A percentile compares a stretch with the other conserved stretches of the same genome.
Conservation (phyloP, 2,797 vertebrate species). For the Anguilla pacifica region DNA sequence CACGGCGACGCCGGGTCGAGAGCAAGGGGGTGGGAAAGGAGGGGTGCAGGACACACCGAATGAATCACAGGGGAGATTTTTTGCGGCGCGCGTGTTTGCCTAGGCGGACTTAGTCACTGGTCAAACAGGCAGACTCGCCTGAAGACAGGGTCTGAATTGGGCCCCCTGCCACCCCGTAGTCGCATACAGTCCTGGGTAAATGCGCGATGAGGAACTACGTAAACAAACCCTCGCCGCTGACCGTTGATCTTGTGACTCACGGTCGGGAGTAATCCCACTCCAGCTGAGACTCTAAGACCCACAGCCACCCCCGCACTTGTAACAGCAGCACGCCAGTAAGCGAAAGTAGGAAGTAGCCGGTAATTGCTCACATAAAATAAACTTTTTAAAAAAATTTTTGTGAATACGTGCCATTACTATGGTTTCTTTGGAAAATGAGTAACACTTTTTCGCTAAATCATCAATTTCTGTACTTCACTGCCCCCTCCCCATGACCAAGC, state of each 20-base stretch:
- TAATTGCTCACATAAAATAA: not conserved
- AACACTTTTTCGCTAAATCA: not conserved
- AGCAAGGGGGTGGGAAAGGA: slow-evolving; percentile 25
- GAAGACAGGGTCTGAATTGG: slow-evolving; percentile 30
- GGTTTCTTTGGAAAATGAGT: not conserved
- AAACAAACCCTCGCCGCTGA: slow-evolving; percentile 25
- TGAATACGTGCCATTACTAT: not conserved
- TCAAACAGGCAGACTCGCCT: slow-evolving; percentile 45
- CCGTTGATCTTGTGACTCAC: slow-evolving; percentile 23
- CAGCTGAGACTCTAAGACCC: not conserved
- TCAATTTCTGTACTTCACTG: not conserved
- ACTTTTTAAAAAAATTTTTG: not conserved
- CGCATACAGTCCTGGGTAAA: slow-evolving; percentile 53
- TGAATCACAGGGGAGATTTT: slow-evolving; percentile 54
- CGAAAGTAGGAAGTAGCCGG: not conserved
- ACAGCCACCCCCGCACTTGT: not conserved
- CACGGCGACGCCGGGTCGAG: slow-evolving; percentile 31
- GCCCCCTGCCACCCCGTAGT: slow-evolving; percentile 63
- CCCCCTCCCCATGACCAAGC: not conserved
- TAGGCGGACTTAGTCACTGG: slow-evolving; percentile 60
- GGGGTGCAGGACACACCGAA: slow-evolving; percentile 23
- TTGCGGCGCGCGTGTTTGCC: slow-evolving; percentile 61
- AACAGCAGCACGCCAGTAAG: not conserved
- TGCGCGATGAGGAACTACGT: slow-evolving; percentile 38
- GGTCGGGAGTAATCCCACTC: slow-evolving; percentile 30